Percentiles rank a stretch among this genome's conserved stretches.
Evolutionary conservation across 2,888 invertebrate species (phyloP).

Genomic region (Muschampia plurimacula): DNA sequence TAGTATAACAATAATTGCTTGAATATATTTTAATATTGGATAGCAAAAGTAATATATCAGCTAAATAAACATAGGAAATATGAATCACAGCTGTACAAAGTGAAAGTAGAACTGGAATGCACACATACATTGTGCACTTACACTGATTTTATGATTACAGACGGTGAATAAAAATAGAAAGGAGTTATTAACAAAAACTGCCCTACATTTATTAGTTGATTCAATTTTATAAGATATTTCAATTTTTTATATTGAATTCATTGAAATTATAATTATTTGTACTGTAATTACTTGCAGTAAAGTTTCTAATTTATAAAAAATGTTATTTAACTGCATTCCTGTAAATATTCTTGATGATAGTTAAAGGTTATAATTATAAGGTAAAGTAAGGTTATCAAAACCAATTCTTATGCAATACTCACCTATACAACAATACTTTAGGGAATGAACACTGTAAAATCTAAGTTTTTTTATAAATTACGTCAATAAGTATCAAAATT

Average conservation of each 20-base stretch:
- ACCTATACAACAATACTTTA: no score
- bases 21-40: background rate
- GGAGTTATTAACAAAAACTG: constrained; percentile 45
- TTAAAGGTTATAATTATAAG: no score
- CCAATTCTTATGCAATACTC: no score
- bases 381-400: no score
- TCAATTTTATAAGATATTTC: background rate
- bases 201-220: background rate
- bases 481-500: no score
- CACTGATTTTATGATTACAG: constrained; percentile 60
- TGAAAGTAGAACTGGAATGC: constrained; percentile 72
- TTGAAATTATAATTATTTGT: no score
- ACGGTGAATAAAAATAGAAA: constrained; percentile 58
- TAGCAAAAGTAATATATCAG: background rate
- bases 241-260: background rate
- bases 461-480: no score
- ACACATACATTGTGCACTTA: constrained; percentile 62
- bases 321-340: no score
- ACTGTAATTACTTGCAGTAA: background rate
- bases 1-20: no score
- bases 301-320: background rate
- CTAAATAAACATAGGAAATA: constrained; percentile 32
- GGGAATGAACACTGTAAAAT: no score
- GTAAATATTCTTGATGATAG: no score
- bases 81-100: constrained; percentile 55